phyloP scores from a whole-genome alignment of 1,140 invertebrate species.

The Phymorhynchus buccinoides region DNA sequence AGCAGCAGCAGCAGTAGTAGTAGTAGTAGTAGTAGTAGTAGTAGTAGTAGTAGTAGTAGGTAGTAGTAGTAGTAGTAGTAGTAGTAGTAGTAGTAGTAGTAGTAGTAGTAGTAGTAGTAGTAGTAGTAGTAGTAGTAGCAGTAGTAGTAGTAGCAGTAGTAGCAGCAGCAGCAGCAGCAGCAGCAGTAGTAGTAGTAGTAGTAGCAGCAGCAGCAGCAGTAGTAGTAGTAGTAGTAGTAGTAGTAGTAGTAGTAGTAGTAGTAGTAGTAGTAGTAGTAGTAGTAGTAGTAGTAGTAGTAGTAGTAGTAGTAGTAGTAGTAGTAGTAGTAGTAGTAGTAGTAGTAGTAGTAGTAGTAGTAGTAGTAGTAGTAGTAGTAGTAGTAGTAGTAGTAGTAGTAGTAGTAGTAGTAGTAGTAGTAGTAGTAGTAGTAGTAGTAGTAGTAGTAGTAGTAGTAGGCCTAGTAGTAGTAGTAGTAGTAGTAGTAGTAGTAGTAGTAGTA shows the following conservation, averaged over 20 bases:
- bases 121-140: constrained; percentile 36
- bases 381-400: constrained; percentile 40
- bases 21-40: constrained; percentile 34
- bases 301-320: constrained; percentile 40
- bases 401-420: constrained; percentile 40
- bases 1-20: constrained; percentile 20
- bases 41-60: too few species aligned
- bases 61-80: constrained; percentile 38
- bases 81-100: constrained; percentile 31
- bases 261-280: constrained; percentile 40
- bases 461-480: too few species aligned
- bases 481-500: constrained; percentile 34
- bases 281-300: constrained; percentile 40
- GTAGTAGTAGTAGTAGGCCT: too few species aligned
- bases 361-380: constrained; percentile 40
- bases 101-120: constrained; percentile 39
- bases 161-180: too few species aligned
- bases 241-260: constrained; percentile 40
- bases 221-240: constrained; percentile 40
- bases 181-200: constrained; percentile 38
- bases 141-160: constrained; percentile 32
- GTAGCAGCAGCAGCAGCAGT: constrained; percentile 16
- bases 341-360: constrained; percentile 40
- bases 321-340: constrained; percentile 40
- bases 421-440: constrained; percentile 32